Evolutionary conservation across 2,113 vertebrate species (phyloP), one percentile per base, ranked within the genome.

Genomic region (Leptodactylus fuscus): DNA sequence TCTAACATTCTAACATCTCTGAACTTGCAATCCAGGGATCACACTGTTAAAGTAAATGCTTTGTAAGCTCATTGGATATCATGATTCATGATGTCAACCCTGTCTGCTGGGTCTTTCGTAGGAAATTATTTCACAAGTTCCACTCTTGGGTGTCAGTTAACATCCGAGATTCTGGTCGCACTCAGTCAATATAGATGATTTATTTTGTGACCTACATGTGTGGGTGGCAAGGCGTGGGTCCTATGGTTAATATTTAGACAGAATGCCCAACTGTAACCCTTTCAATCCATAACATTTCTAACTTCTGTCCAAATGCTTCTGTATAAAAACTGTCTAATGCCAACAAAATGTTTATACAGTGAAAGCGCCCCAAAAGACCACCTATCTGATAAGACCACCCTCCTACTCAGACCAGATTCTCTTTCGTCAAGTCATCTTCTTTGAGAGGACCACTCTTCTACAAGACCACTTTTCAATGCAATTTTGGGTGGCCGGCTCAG

Each of bases 71-170:
- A 89, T 44, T 91, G 90, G 88, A 90, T 91, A 89, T 77, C 0
- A 4, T 82, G 86, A 90, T 90, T 89, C 87, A 4, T 89, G 88
- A 91, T 91, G 90, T 89, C 90, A 91, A 87, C 89, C 90, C 90
- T 90, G 89, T 88, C 90, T 90, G 77, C 90, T 91, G 83, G 86
- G 90, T 88, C 89, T 90, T 92, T 89, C 88, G 88, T 88, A 91
- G 91, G 90, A 91, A 92, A 92, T 91, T 89, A 91, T 91, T 91
- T 91, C 91, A 91, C 89, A 90, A 89, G 90, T 88, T 90, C 90
- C 88, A 90, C 88, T 91, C 89, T 82, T 92, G 89, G 89, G 90
- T 92, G 90, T 91, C 91, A 88, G 90, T 91, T 89, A 91, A 90
- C 88, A 89, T 89, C 87, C 85, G 90, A 82, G 82, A 85, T 87